A percentile compares a stretch with the other conserved stretches of the same genome.
These are phyloP conservation scores for Archivesica marissinica DNA, from an alignment of 1,140 invertebrate species.

Conservation along the genomic window DNA sequence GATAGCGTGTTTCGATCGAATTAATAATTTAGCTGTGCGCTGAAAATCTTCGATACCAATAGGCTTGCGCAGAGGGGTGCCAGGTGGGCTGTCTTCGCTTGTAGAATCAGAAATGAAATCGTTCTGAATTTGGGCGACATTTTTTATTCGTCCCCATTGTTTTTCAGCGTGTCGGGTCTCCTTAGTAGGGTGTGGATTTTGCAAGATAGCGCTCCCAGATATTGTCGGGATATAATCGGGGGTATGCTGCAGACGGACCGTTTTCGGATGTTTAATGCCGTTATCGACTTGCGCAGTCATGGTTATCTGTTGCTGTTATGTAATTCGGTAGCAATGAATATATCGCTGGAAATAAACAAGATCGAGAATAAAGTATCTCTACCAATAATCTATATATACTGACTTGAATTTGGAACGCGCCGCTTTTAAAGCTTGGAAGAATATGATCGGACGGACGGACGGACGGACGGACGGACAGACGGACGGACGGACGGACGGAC, in stretches of 20 bases:
- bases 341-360: conserved; percentile 9
- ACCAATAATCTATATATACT: not conserved
- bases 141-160: conserved; percentile 49
- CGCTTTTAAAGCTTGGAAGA: not conserved
- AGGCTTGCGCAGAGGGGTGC: not conserved
- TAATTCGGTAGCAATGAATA: not conserved
- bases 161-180: not conserved
- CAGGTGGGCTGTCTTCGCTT: not conserved
- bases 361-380: not conserved
- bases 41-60: conserved; percentile 36
- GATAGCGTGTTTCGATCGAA: conserved; percentile 37
- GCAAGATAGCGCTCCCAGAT: not conserved
- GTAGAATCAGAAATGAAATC: not conserved
- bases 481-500: no score
- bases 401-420: not conserved
- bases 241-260: not conserved
- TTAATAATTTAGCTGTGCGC: conserved; percentile 31
- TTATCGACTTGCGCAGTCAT: conserved; percentile 4
- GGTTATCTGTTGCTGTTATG: not conserved
- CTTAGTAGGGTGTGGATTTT: not conserved
- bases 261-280: not conserved
- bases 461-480: no score
- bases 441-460: not conserved
- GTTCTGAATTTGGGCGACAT: conserved; percentile 44
- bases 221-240: conserved; percentile 55